Conservation (phyloP, 2,113 vertebrate species). For the Sinocyclocheilus maitianheensis region DNA sequence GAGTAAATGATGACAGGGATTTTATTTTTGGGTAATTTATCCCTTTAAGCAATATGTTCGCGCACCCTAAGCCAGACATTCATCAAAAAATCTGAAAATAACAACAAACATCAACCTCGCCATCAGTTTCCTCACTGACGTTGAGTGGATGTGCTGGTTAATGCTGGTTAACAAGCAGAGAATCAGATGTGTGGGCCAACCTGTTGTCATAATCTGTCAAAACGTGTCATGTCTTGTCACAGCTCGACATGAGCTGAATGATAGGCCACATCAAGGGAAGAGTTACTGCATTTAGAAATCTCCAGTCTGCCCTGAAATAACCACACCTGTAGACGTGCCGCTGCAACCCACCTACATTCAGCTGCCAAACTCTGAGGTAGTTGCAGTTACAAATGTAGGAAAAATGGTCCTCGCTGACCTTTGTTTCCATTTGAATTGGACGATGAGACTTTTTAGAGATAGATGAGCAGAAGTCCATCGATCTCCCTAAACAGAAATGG, state of each 20-base stretch:
- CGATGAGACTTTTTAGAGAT: background rate
- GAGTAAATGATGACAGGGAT: background rate
- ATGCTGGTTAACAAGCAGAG: conserved; percentile 45
- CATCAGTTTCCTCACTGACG: conserved; percentile 33
- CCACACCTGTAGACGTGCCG: conserved; percentile 30
- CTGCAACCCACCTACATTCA: conserved; percentile 10
- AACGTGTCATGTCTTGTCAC: conserved; percentile 52
- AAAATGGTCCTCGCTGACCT: background rate
- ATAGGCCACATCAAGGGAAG: conserved; percentile 43
- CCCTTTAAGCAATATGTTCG: background rate
- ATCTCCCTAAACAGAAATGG: background rate
- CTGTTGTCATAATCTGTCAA: conserved; percentile 56
- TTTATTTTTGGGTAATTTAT: background rate
- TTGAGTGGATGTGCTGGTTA: conserved; percentile 48
- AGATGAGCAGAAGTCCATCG: too few relatives aligned
- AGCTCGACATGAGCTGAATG: conserved; percentile 31
- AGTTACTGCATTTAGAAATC: conserved; percentile 39
- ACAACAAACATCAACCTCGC: conserved; percentile 14
- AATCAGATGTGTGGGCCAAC: conserved; percentile 48
- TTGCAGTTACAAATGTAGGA: background rate
- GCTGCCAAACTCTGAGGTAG: background rate
- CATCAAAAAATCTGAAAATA: background rate
- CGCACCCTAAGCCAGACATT: background rate
- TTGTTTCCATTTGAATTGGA: conserved; percentile 9
- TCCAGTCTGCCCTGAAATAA: conserved; percentile 16